Evolutionary conservation across 2,113 vertebrate genomes (phyloP).

Genomic region (Felis catus): F.catus_Fca126_mat1.0 CM031412.1:28699501-28700000

Average conservation of each 20-base stretch:
- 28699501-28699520: constrained; percentile 39
- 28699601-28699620: constrained; percentile 37
- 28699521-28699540: constrained; percentile 29
- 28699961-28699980: background rate
- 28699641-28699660: constrained; percentile 14
- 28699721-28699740: constrained; percentile 38
- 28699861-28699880: background rate
- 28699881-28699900: background rate
- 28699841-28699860: constrained; percentile 21
- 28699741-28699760: background rate
- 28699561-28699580: constrained; percentile 20
- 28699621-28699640: constrained; percentile 35
- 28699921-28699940: constrained; percentile 8
- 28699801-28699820: background rate
- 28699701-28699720: background rate
- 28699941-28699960: background rate
- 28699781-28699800: background rate
- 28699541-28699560: background rate
- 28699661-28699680: constrained; percentile 55
- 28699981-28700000: background rate
- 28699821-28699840: constrained; percentile 52
- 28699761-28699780: background rate
- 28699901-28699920: background rate
- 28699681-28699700: background rate
- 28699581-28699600: constrained; percentile 13